A percentile compares a stretch with the other conserved stretches of the same genome.
Evolutionary conservation across 2,888 invertebrate genomes (phyloP).

Genomic region (Urechis unicinctus): DNA sequence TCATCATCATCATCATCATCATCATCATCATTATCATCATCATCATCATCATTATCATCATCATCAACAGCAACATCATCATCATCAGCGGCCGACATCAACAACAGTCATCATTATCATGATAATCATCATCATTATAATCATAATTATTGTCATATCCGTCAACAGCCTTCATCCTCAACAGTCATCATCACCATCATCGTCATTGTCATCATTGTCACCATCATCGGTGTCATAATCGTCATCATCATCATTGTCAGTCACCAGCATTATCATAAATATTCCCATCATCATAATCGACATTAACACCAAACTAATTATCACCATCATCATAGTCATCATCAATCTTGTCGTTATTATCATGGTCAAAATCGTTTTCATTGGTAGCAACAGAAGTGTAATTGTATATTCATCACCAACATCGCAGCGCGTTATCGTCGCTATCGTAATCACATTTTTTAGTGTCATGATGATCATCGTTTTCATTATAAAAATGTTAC

Average conservation of each 20-base stretch:
- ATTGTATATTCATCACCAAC: not conserved
- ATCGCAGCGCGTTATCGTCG: not conserved
- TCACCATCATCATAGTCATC: not conserved
- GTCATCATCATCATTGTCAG: too few relatives aligned
- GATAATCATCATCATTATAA: too few relatives aligned
- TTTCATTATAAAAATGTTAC: not conserved
- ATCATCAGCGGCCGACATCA: too few relatives aligned
- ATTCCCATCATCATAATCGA: not conserved
- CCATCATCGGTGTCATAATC: too few relatives aligned
- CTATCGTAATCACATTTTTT: not conserved
- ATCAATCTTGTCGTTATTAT: not conserved
- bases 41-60: slow-evolving; percentile 2
- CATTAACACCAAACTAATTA: not conserved
- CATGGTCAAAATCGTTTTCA: not conserved
- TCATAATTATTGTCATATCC: too few relatives aligned
- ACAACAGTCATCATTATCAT: too few relatives aligned
- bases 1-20: slow-evolving; percentile 9
- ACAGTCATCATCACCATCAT: too few relatives aligned
- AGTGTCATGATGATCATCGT: not conserved
- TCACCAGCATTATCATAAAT: not conserved
- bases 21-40: slow-evolving; percentile 6
- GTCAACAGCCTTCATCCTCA: too few relatives aligned
- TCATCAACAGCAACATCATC: not conserved
- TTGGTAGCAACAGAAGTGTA: not conserved
- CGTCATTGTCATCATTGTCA: too few relatives aligned